Conservation (phyloP, 2,888 invertebrate genomes). For the Caenorhabditis sulstoni region DNA sequence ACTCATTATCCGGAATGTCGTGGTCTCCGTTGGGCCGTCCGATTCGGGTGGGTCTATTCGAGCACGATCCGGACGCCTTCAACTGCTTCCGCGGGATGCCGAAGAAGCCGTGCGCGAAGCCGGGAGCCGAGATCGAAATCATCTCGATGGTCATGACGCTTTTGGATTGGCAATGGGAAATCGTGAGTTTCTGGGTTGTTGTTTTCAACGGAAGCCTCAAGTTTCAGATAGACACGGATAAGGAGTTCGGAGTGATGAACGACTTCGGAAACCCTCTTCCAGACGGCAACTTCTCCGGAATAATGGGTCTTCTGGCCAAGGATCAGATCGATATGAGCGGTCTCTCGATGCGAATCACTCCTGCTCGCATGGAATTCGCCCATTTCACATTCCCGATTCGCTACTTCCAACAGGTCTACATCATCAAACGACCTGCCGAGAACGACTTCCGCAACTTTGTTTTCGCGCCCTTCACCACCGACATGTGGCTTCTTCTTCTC, state of each 20-base stretch:
- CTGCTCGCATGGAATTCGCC: conserved; percentile 65
- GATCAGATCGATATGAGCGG: conserved; percentile 70
- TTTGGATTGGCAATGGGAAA: conserved; percentile 72
- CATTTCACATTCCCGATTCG: conserved; percentile 71
- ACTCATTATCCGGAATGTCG: conserved; percentile 40
- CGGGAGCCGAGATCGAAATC: conserved; percentile 71
- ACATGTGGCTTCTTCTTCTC: conserved; percentile 64
- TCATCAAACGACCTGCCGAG: conserved; percentile 62
- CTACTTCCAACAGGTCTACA: conserved; percentile 71
- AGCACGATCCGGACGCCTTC: conserved; percentile 71
- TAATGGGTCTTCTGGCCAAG: conserved; percentile 68
- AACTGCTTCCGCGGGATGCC: conserved; percentile 70
- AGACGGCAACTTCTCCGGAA: conserved; percentile 68
- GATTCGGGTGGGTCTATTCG: conserved; percentile 66
- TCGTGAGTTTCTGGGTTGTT: conserved; percentile 42
- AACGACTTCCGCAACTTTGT: conserved; percentile 70
- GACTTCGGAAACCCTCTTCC: conserved; percentile 62
- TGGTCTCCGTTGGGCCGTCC: conserved; percentile 70
- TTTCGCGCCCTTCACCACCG: conserved; percentile 63
- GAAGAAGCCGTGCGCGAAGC: conserved; percentile 61
- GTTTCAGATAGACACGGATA: conserved; percentile 64
- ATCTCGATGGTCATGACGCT: conserved; percentile 69
- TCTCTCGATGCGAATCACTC: conserved; percentile 69
- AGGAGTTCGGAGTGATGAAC: conserved; percentile 61
- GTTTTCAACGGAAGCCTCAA: neutral